phyloP scores from a whole-genome alignment of 1,140 invertebrate species.

The Lepidostoma basale region DNA sequence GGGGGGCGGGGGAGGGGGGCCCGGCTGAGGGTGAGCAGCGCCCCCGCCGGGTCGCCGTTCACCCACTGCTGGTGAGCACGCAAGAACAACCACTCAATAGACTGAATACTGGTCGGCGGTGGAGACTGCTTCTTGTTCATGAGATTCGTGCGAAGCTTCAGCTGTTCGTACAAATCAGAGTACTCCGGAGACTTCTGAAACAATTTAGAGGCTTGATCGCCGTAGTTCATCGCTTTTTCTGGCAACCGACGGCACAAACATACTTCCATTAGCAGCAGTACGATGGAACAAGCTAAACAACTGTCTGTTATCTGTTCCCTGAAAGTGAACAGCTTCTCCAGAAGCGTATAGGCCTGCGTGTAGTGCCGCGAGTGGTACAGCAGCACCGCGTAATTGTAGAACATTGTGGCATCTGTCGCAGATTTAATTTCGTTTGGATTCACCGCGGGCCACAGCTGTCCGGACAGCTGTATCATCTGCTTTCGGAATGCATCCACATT shows the following conservation, averaged over 20 bases:
- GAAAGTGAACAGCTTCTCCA: conserved; percentile 64
- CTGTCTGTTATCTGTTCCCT: conserved; percentile 53
- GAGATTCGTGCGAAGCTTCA: conserved; percentile 59
- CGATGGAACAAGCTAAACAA: conserved; percentile 54
- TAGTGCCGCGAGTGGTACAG: conserved; percentile 82
- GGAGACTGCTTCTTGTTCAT: conserved; percentile 59
- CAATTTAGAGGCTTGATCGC: conserved; percentile 51
- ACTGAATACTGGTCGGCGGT: conserved; percentile 56
- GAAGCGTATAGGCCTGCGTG: conserved; percentile 71
- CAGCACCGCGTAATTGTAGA: conserved; percentile 84
- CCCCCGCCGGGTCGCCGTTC: conserved; percentile 63
- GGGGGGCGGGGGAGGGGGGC: conserved; percentile 56
- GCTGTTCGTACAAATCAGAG: conserved; percentile 54
- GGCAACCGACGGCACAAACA: conserved; percentile 54
- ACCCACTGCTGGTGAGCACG: conserved; percentile 64
- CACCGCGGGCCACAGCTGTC: conserved; percentile 60
- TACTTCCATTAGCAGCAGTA: conserved; percentile 59
- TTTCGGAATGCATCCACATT: conserved; percentile 76
- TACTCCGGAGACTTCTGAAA: conserved; percentile 52
- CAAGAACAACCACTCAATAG: conserved; percentile 58
- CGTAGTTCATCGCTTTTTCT: conserved; percentile 53
- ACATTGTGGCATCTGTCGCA: conserved; percentile 55
- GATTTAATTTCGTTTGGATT: conserved; percentile 56
- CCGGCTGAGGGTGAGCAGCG: conserved; percentile 59
- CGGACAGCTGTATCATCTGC: conserved; percentile 67